Evolutionary conservation across 2,113 vertebrate genomes (phyloP).

Genomic region (Pelodiscus sinensis): DNA sequence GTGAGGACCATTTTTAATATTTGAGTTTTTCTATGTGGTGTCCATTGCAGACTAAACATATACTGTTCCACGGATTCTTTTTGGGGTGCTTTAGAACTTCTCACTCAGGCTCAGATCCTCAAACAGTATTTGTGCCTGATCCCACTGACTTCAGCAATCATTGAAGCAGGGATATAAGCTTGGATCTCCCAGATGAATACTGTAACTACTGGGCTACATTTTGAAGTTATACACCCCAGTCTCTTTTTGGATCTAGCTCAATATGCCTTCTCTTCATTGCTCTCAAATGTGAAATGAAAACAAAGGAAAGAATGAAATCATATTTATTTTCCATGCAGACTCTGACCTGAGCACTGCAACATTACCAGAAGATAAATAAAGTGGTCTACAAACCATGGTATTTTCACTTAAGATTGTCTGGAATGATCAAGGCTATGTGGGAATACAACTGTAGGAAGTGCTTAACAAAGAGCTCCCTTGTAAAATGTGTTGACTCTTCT

Average conservation of each 20-base stretch:
- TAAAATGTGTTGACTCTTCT: accelerated
- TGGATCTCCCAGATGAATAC: background rate
- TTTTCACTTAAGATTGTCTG: background rate
- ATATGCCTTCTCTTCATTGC: background rate
- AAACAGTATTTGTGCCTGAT: background rate
- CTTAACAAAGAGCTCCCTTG: background rate
- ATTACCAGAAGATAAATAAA: background rate
- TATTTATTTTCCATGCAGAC: background rate
- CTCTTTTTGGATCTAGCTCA: background rate
- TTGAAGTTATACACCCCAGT: background rate
- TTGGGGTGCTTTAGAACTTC: background rate
- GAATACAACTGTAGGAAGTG: background rate
- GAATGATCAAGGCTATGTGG: background rate
- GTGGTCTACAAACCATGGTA: background rate
- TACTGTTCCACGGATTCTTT: background rate
- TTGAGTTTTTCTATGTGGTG: background rate
- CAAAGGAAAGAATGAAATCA: background rate
- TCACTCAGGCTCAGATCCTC: no score
- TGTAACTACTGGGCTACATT: background rate
- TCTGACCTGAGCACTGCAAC: background rate
- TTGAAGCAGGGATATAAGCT: background rate
- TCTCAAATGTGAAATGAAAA: background rate
- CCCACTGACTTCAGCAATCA: background rate
- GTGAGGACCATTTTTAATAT: background rate
- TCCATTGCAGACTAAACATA: background rate